A percentile compares a stretch with the other conserved stretches of the same genome.
Conservation (phyloP, 1,140 invertebrate species). For the Samia ricini region DNA sequence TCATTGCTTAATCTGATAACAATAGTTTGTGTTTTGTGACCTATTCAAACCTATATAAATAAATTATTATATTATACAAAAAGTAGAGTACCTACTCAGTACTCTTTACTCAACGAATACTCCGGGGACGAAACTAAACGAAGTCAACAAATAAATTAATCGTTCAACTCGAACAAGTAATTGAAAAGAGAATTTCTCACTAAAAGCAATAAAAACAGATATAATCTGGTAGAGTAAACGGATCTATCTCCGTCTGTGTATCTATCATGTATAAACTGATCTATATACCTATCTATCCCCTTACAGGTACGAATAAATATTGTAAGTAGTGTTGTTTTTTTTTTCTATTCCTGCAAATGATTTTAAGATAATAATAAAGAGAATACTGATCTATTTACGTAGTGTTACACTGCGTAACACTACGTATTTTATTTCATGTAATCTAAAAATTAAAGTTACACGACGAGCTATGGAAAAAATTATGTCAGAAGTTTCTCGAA, state of each 20-base stretch:
- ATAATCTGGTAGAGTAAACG: not conserved
- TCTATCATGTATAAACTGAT: not conserved
- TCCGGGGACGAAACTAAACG: not conserved
- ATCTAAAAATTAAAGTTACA: too few species aligned
- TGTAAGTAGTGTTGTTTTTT: too few species aligned
- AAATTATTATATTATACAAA: not conserved
- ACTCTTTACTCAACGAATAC: not conserved
- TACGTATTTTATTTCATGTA: too few species aligned
- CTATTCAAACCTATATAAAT: not conserved
- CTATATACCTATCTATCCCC: not conserved
- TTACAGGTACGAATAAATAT: too few species aligned
- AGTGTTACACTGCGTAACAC: too few species aligned
- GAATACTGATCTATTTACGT: too few species aligned
- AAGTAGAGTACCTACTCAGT: not conserved
- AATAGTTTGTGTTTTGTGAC: not conserved
- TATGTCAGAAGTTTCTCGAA: too few species aligned
- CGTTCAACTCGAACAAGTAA: not conserved
- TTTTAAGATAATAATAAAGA: too few species aligned
- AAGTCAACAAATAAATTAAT: not conserved
- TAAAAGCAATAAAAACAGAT: not conserved
- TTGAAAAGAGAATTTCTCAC: not conserved
- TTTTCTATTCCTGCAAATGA: too few species aligned
- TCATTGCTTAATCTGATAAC: not conserved
- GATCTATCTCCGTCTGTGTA: not conserved
- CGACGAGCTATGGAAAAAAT: too few species aligned